Conservation (phyloP, 2,113 vertebrate species). For the Pygoscelis adeliae region DNA sequence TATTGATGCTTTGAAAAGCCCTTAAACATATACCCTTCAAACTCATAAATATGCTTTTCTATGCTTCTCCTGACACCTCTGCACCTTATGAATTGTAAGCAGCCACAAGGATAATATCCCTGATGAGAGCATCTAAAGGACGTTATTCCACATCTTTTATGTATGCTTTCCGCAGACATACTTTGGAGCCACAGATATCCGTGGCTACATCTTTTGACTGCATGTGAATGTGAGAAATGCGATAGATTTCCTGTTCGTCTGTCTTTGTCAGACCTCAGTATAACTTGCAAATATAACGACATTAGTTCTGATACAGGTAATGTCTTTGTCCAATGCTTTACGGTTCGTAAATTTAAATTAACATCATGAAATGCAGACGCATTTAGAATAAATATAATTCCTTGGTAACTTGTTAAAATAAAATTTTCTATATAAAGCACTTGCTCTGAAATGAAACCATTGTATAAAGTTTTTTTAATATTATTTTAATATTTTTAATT, state of each 20-base stretch:
- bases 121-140: not conserved
- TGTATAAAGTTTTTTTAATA: not conserved
- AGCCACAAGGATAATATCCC: not conserved
- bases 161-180: not conserved
- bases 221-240: not conserved
- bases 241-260: not conserved
- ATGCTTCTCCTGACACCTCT: not conserved
- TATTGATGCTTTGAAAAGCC: not conserved
- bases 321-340: not conserved
- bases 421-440: not conserved
- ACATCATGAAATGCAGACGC: not conserved
- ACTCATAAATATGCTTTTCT: not conserved
- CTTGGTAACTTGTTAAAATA: not conserved
- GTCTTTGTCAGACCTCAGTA: not conserved
- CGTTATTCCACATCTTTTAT: not conserved
- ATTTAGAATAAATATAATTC: not conserved
- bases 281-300: not conserved
- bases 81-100: not conserved
- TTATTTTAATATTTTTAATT: not conserved
- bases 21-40: not conserved
- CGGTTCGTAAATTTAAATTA: not conserved
- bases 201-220: not conserved
- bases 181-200: not conserved
- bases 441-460: not conserved
- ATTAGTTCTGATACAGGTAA: not conserved